Conservation (phyloP, 2,113 vertebrate genomes). For the Lepisosteus oculatus region DNA sequence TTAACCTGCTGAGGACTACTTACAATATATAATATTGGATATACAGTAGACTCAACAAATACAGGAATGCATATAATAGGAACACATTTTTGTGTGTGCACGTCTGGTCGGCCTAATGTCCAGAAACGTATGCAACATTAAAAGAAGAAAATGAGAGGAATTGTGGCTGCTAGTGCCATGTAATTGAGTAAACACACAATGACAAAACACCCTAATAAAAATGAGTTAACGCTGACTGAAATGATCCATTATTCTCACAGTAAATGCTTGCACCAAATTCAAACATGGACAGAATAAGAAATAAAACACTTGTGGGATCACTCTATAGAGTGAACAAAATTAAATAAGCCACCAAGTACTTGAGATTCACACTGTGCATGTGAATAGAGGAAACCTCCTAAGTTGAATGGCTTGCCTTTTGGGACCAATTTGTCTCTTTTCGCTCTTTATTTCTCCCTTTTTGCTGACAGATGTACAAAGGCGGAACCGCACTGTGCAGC, state of each 20-base stretch:
- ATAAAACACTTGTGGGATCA: conserved; percentile 98
- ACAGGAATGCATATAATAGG: not conserved
- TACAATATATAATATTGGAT: not conserved
- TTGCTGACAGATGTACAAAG: conserved; percentile 99
- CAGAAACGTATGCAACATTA: not conserved
- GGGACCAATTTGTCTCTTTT: conserved; percentile 99
- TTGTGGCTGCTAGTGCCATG: conserved; percentile 58
- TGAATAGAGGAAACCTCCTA: conserved; percentile 96
- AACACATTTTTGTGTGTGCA: not conserved
- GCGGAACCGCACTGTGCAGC: conserved; percentile 96
- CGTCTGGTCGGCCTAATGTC: conserved; percentile 32
- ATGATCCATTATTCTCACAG: conserved; percentile 84
- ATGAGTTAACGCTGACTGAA: conserved; percentile 78
- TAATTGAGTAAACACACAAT: conserved; percentile 79
- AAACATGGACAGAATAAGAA: conserved; percentile 84
- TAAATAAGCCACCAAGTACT: conserved; percentile 99
- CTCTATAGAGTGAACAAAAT: conserved; percentile 98
- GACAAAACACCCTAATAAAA: conserved; percentile 62
- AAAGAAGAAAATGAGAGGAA: conserved; percentile 62
- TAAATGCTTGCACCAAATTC: conserved; percentile 78
- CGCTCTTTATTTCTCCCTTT: conserved; percentile 93
- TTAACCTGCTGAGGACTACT: too few species aligned
- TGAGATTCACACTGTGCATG: conserved; percentile 94
- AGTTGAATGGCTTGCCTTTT: conserved; percentile 99
- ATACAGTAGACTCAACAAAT: not conserved